Conservation (phyloP, 35 echinoderm and acorn worm genomes). For the Amphiura filiformis region DNA sequence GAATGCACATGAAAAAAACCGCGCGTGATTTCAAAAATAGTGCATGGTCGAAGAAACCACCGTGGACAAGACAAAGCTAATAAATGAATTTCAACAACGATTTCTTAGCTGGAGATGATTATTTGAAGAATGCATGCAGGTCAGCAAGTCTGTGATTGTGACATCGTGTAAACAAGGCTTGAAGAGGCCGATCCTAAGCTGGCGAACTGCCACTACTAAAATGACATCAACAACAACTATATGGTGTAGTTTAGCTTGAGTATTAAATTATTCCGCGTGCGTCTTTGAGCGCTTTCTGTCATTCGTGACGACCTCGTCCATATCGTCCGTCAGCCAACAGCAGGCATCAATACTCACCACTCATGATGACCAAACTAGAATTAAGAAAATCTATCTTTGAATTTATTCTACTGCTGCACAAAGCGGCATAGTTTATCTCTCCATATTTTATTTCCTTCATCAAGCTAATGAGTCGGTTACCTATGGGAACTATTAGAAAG, state of each 20-base stretch:
- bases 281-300: not conserved
- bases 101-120: not conserved
- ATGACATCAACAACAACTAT: not conserved
- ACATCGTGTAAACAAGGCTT: constrained; percentile 4
- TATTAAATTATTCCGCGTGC: not conserved
- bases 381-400: no score
- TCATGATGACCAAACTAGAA: not conserved
- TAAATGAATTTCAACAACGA: not conserved
- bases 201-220: not conserved
- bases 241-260: not conserved
- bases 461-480: not conserved
- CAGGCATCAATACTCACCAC: constrained; percentile 11
- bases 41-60: not conserved
- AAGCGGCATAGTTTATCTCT: not conserved
- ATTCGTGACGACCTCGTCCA: not conserved
- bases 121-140: not conserved
- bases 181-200: not conserved
- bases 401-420: not conserved
- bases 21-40: no score
- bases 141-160: not conserved
- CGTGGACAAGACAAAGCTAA: constrained; percentile 6
- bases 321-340: no score
- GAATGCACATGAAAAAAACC: no score
- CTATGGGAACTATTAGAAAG: not conserved
- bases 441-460: not conserved